Evolutionary conservation across 2,888 invertebrate species (phyloP).

Genomic region (Drosophila eohydei): DNA sequence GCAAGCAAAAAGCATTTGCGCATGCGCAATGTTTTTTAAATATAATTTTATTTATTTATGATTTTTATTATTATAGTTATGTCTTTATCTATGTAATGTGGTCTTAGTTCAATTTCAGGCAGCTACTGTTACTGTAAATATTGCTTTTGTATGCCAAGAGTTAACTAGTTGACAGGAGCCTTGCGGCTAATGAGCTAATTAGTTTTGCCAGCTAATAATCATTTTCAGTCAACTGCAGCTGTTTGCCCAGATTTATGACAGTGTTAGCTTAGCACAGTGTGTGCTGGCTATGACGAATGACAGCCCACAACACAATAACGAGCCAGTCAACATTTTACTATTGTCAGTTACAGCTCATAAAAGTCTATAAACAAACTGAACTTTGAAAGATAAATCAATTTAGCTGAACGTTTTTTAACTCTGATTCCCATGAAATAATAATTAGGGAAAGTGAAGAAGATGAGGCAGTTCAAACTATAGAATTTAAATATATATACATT

Average conservation of each 20-base stretch:
- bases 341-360: constrained; percentile 5
- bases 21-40: constrained; percentile 61
- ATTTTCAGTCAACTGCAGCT: constrained; percentile 15
- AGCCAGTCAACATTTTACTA: neutral
- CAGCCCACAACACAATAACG: neutral
- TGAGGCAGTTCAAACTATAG: too few species aligned
- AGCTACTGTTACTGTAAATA: constrained; percentile 6
- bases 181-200: constrained; percentile 50
- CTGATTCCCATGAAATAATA: neutral
- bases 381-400: neutral
- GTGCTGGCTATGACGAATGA: neutral
- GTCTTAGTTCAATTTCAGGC: constrained; percentile 18
- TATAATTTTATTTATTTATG: constrained; percentile 21
- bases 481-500: too few species aligned
- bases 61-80: constrained; percentile 2
- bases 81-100: constrained; percentile 47
- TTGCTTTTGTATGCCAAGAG: constrained; percentile 43
- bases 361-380: neutral
- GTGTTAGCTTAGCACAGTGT: constrained; percentile 25
- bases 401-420: neutral
- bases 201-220: constrained; percentile 32
- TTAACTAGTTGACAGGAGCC: constrained; percentile 27
- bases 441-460: too few species aligned
- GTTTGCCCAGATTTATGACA: constrained; percentile 46
- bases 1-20: constrained; percentile 50